These are phyloP conservation scores for Ginglymostoma cirratum DNA, from an alignment of 2,113 vertebrate species.

Conservation along the genomic window DNA sequence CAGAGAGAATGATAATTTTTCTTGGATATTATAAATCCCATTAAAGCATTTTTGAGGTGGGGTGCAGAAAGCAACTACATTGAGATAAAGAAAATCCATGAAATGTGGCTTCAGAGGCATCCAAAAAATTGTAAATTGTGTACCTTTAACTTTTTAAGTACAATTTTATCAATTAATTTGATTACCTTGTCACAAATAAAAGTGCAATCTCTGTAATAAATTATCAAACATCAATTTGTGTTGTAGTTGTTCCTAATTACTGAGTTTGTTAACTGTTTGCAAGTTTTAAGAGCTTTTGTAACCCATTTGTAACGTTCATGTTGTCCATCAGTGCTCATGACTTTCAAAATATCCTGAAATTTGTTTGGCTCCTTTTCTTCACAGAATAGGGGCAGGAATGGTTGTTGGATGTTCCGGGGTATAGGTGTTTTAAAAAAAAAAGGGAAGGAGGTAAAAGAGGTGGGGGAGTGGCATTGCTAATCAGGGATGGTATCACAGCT, in stretches of 20 bases:
- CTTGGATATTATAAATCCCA: too few relatives aligned
- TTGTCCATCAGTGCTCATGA: neutral
- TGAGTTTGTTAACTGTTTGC: neutral
- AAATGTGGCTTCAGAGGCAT: neutral
- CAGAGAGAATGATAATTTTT: too few relatives aligned
- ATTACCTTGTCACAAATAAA: conserved; percentile 8
- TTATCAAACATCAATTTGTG: neutral
- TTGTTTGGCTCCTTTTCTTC: neutral
- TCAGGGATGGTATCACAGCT: too few relatives aligned
- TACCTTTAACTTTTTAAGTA: neutral
- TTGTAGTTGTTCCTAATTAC: neutral
- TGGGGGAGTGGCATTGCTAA: too few relatives aligned
- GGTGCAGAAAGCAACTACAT: neutral
- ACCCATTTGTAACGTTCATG: neutral
- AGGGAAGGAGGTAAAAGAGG: too few relatives aligned
- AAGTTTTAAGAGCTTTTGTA: neutral
- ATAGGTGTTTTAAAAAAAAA: too few relatives aligned
- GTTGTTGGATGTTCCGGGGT: too few relatives aligned
- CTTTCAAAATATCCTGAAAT: neutral
- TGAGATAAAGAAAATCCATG: neutral
- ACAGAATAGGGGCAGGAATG: neutral
- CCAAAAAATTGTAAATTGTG: too few relatives aligned
- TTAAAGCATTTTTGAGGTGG: neutral
- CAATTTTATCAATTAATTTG: neutral
- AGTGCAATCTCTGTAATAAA: neutral